Base-by-base conservation (phyloP, 2,888 invertebrate genomes). In the Trichopria drosophilae region DNA sequence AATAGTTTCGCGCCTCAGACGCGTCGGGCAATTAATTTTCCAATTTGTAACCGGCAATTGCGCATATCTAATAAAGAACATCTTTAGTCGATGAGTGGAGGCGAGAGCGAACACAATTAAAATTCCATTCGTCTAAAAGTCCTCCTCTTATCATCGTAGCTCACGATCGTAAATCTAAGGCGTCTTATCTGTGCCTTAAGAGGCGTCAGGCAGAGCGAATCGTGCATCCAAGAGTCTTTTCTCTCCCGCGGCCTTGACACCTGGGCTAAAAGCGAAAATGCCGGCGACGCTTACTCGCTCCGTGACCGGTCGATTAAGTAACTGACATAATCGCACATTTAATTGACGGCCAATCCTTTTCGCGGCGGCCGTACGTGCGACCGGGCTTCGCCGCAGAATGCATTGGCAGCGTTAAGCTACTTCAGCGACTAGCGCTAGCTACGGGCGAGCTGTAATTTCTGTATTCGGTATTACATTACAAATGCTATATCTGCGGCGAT, bases 391-490 rank as follows among this genome's bases (percentile, higher is more conserved):
- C 39, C 24, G 19, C 48, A n/a, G 19, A n/a, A 5, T 48, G 47
- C 49, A 45, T 43, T 53, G 53, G 53, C 51, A 51, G 49, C 44
- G 35, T 31, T 44, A 37, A 45, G 50, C 43, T 49, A 47, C 10
- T 28, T 13, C 29, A 28, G 28, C 29, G 41, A 54, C 50, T 52
- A 51, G 52, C 46, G 46, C 48, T 44, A 41, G 50, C 48, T 24
- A 28, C 48, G n/a, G n/a, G n/a, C n/a, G 49, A 45, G 32, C 4
- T 29, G 31, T 39, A 29, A 40, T 45, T 44, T 35, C 24, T 34
- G 35, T 40, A 40, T 28, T 22, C 44, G 23, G 52, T 48, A 50
- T 55, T 55, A 53, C 51, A 46, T 58, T 58, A 58, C 53, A 34
- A 47, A 13, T 44, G 20, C 37, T 47, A 28, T 42, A 22, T 42